A percentile compares a stretch with the other conserved stretches of the same genome.
Conservation (phyloP, 2,888 invertebrate species). For the Caenorhabditis zanzibari region DNA sequence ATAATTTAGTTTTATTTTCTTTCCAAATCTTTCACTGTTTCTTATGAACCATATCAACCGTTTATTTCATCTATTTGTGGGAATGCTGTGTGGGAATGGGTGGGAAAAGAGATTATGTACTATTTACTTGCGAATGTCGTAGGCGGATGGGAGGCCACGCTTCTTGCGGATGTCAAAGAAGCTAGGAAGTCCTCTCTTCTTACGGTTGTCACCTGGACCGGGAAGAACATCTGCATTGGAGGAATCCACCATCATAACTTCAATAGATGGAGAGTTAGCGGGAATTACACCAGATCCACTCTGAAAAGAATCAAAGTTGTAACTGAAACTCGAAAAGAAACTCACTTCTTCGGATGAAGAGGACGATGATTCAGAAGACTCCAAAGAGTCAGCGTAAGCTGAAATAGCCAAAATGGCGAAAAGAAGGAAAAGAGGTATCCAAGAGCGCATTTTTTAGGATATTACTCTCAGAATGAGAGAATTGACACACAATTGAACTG, state of each 20-base stretch:
- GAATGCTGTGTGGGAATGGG: conserved; percentile 20
- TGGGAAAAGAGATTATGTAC: neutral
- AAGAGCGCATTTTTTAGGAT: conserved; percentile 21
- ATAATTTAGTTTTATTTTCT: conserved; percentile 20
- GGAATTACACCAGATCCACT: neutral
- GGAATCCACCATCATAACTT: conserved; percentile 4
- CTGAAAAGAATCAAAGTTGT: neutral
- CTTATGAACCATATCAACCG: conserved; percentile 27
- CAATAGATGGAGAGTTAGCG: neutral
- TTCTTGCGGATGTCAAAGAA: conserved; percentile 59
- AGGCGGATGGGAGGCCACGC: conserved; percentile 47
- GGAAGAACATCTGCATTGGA: conserved; percentile 40
- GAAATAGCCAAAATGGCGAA: neutral
- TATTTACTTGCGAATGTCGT: conserved; percentile 57
- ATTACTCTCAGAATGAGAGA: conserved; percentile 14
- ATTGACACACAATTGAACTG: conserved; percentile 27
- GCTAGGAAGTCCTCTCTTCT: conserved; percentile 50
- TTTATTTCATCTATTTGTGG: conserved; percentile 32
- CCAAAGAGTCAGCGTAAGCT: conserved; percentile 18
- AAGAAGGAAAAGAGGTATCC: conserved; percentile 37
- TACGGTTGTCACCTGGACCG: conserved; percentile 53
- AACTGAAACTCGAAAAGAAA: conserved; percentile 11
- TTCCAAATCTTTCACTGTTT: conserved; percentile 13
- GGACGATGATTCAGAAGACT: conserved; percentile 27
- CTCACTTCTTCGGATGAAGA: conserved; percentile 23